Evolutionary conservation across 2,113 vertebrate species (phyloP).

Genomic region (Dicentrarchus labrax): DNA sequence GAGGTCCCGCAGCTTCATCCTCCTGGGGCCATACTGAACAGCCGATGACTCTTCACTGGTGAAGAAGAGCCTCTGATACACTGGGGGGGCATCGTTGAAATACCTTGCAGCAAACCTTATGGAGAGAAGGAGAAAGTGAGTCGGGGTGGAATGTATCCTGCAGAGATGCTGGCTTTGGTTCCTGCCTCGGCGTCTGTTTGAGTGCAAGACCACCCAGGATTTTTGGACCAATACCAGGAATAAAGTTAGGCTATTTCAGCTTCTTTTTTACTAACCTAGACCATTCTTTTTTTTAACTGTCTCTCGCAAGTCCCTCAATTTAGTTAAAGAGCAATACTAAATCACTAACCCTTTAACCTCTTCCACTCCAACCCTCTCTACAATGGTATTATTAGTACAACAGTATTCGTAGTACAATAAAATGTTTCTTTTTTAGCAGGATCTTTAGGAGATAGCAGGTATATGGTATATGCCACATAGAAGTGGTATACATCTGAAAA

Average conservation of each 20-base stretch:
- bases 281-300: no score
- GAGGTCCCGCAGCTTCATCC: conserved; percentile 97
- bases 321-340: no score
- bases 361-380: no score
- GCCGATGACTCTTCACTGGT: conserved; percentile 92
- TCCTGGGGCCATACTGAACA: conserved; percentile 92
- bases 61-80: conserved; percentile 96
- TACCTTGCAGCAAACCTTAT: conserved; percentile 93
- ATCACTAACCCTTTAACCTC: no score
- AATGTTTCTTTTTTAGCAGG: no score
- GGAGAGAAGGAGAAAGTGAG: neutral
- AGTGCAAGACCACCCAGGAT: neutral
- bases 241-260: neutral
- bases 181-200: neutral
- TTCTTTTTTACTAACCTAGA: neutral
- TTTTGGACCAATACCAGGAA: neutral
- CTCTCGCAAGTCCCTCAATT: no score
- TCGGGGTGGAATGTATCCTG: neutral
- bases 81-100: conserved; percentile 91
- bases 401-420: no score
- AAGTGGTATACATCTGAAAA: no score
- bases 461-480: no score
- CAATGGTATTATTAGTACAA: no score
- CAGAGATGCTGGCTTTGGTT: neutral
- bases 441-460: no score